A percentile compares a stretch with the other conserved stretches of the same genome.
Conservation (phyloP, 2,888 invertebrate genomes). For the Cheilosia scutellata region DNA sequence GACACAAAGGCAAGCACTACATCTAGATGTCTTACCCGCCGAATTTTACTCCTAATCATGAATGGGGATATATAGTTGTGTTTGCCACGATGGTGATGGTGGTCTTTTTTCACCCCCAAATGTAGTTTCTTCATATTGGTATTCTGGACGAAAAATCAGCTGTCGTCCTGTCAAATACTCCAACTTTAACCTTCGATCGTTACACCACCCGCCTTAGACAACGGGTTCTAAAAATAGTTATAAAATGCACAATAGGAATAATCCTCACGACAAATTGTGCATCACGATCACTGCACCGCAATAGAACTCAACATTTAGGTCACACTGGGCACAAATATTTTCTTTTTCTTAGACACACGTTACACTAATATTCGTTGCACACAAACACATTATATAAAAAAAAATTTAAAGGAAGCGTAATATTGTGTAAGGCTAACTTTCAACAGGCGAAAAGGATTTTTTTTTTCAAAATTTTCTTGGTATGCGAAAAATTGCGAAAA, state of each 20-base stretch:
- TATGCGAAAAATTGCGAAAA: background rate
- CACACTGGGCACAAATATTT: constrained; percentile 19
- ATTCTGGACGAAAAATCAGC: constrained; percentile 37
- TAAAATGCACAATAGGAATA: constrained; percentile 12
- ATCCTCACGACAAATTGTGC: constrained; percentile 16
- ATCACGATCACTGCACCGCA: constrained; percentile 20
- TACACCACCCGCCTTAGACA: background rate
- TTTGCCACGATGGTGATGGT: constrained; percentile 76
- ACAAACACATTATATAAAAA: constrained; percentile 59
- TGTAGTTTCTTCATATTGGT: constrained; percentile 81
- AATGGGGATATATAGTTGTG: constrained; percentile 79
- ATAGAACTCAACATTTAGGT: constrained; percentile 52
- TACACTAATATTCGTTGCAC: constrained; percentile 28
- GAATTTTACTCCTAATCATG: constrained; percentile 79
- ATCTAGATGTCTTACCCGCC: constrained; percentile 80
- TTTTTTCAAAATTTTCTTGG: constrained; percentile 10
- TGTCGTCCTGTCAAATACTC: constrained; percentile 19
- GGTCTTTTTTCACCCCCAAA: constrained; percentile 79
- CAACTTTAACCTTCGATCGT: constrained; percentile 37
- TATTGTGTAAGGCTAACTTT: background rate
- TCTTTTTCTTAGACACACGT: constrained; percentile 1
- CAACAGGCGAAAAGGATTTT: background rate
- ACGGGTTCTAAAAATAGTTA: constrained; percentile 35
- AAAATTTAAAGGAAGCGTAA: constrained; percentile 4
- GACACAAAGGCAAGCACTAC: constrained; percentile 40